Conservation (phyloP, 2,797 vertebrate genomes). For the Crocodylus rhombifer region DNA sequence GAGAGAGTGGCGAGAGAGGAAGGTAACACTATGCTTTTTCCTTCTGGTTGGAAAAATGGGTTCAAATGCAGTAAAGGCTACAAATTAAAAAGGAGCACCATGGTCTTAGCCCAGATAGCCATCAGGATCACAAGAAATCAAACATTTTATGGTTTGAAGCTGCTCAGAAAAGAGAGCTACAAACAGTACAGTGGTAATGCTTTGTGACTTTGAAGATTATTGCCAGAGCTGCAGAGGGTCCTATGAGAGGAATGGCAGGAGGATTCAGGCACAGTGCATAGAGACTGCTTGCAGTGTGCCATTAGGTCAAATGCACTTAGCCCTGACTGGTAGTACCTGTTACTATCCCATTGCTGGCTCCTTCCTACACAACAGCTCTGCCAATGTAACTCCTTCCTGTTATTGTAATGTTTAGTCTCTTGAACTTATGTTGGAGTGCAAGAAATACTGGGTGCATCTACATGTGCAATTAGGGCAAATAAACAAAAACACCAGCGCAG, state of each 20-base stretch:
- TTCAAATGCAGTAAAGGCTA: slow-evolving; percentile 18
- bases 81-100: not conserved
- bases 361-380: not conserved
- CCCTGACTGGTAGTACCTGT: not conserved
- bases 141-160: not conserved
- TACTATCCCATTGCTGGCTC: not conserved
- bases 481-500: too few species aligned
- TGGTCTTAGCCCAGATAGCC: slow-evolving; percentile 10
- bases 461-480: too few species aligned
- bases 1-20: not conserved
- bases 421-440: not conserved
- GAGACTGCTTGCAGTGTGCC: not conserved
- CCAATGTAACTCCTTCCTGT: not conserved
- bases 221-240: not conserved
- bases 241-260: not conserved
- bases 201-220: not conserved
- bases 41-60: not conserved
- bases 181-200: not conserved
- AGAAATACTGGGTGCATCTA: too few species aligned
- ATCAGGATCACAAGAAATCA: not conserved
- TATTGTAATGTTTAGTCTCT: not conserved
- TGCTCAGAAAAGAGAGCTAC: not conserved
- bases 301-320: not conserved
- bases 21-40: not conserved
- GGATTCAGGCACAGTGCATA: not conserved